phyloP scores from a whole-genome alignment of 2,113 vertebrate species.

The Neodontobutis hainanensis region DNA sequence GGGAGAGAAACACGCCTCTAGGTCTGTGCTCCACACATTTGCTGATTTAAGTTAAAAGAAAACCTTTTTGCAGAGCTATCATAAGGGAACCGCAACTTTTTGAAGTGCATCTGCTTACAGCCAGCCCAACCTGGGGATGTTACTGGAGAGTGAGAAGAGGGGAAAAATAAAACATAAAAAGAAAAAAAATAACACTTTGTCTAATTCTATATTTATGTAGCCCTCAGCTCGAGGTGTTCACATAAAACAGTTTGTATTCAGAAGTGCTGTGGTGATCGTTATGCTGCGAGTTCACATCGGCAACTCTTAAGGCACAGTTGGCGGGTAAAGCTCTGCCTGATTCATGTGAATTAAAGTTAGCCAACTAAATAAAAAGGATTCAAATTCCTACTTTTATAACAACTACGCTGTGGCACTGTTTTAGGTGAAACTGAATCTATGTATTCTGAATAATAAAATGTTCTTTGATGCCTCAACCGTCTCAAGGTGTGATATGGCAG shows the following conservation, averaged over 20 bases:
- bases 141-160: conserved; percentile 58
- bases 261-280: conserved; percentile 66
- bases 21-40: conserved; percentile 72
- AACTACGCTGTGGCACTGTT: neutral
- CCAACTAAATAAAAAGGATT: conserved; percentile 67
- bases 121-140: conserved; percentile 68
- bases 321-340: conserved; percentile 49
- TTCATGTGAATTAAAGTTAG: conserved; percentile 75
- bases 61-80: conserved; percentile 75
- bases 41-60: conserved; percentile 83
- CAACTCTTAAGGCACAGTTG: conserved; percentile 70
- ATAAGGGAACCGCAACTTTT: conserved; percentile 75
- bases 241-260: conserved; percentile 73
- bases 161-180: conserved; percentile 65
- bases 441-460: neutral
- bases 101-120: conserved; percentile 74
- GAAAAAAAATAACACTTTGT: conserved; percentile 76
- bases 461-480: neutral
- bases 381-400: conserved; percentile 51
- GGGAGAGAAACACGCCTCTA: conserved; percentile 66
- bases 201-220: conserved; percentile 78
- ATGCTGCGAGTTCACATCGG: conserved; percentile 49
- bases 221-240: conserved; percentile 74
- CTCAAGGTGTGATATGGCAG: no score
- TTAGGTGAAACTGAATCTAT: neutral